Conservation (phyloP, 2,888 invertebrate species). For the Embidobia sp. region DNA sequence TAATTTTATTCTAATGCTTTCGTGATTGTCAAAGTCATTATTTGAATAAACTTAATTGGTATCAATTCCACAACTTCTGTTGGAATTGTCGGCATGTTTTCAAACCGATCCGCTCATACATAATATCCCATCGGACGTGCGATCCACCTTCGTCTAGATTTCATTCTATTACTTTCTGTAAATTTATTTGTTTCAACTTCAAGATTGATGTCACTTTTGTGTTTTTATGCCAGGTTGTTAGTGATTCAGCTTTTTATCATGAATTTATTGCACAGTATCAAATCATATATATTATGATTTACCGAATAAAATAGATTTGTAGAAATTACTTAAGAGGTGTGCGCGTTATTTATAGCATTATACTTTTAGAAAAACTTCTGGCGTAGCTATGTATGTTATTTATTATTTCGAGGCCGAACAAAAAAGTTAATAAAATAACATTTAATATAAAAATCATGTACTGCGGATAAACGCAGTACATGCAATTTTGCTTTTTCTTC, state of each 20-base stretch:
- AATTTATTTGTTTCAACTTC: constrained; percentile 15
- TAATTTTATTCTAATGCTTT: background rate
- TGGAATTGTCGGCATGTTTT: background rate
- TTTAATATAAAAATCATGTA: no score
- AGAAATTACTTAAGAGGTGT: no score
- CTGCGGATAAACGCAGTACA: no score
- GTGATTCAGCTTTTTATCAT: background rate
- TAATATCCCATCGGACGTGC: constrained; percentile 14
- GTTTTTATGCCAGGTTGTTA: constrained; percentile 8
- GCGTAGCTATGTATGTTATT: no score
- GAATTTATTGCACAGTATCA: background rate
- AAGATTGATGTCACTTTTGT: constrained; percentile 14
- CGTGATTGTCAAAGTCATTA: constrained; percentile 1
- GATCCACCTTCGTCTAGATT: constrained; percentile 21
- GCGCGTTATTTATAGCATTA: no score
- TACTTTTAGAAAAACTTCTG: no score
- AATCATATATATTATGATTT: no score
- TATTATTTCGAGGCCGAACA: no score
- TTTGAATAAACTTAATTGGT: constrained; percentile 27
- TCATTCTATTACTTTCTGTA: constrained; percentile 18
- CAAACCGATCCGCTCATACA: constrained; percentile 7
- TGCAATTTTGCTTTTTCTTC: no score
- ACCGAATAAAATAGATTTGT: no score
- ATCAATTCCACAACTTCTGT: constrained; percentile 12
- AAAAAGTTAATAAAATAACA: no score